Evolutionary conservation across 2,888 invertebrate genomes (phyloP).

Genomic region (Eupithecia exiguata): DNA sequence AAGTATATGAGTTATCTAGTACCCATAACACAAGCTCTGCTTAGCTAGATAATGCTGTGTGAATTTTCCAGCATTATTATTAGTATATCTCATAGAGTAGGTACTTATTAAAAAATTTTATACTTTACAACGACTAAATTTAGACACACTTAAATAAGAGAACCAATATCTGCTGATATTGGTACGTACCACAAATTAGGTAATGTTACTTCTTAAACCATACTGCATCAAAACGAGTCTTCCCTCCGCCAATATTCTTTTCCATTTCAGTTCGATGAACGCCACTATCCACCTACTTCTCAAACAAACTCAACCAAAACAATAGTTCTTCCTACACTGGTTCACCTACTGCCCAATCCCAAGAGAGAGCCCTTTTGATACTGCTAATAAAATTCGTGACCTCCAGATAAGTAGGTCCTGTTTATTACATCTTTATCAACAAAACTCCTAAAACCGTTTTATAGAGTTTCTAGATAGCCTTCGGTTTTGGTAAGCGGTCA

Average conservation of each 20-base stretch:
- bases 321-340: constrained; percentile 50
- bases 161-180: no score
- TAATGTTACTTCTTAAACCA: no score
- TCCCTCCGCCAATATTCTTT: background rate
- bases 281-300: background rate
- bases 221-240: background rate
- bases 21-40: no score
- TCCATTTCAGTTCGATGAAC: background rate
- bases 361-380: constrained; percentile 62
- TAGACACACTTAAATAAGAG: no score
- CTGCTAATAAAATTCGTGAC: constrained; percentile 73
- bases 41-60: no score
- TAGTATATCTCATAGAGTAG: no score
- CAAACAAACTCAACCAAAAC: background rate
- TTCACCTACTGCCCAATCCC: constrained; percentile 52
- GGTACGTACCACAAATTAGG: no score
- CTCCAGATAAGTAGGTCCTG: constrained; percentile 51
- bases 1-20: no score
- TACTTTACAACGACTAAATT: no score
- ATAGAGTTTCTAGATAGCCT: constrained; percentile 33
- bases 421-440: constrained; percentile 43
- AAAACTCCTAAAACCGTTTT: constrained; percentile 42
- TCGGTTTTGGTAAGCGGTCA: background rate
- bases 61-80: no score
- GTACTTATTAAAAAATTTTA: no score